A percentile compares a stretch with the other conserved stretches of the same genome.
phyloP scores from a whole-genome alignment of 2,888 invertebrate species.

The Magallana nippona region DNA sequence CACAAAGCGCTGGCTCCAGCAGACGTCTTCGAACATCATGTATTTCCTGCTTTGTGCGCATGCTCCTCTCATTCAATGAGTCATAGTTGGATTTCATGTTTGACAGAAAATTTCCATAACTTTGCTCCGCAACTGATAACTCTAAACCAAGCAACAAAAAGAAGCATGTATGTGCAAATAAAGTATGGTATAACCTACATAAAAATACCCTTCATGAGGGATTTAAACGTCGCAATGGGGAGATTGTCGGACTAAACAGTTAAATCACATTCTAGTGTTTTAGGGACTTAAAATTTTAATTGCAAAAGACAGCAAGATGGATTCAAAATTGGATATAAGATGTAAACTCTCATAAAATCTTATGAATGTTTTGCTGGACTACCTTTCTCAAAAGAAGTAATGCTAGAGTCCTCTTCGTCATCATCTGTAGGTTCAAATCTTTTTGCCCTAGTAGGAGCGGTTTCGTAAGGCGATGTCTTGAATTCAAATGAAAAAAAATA shows the following conservation, averaged over 20 bases:
- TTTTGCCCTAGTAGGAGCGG: not conserved
- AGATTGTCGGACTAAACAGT: too few species aligned
- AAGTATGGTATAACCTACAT: too few species aligned
- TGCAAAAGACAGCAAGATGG: too few species aligned
- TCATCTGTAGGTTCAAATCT: not conserved
- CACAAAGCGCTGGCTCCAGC: not conserved
- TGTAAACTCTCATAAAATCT: too few species aligned
- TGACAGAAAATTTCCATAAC: slow-evolving; percentile 9
- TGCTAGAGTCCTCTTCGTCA: not conserved
- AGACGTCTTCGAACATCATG: not conserved
- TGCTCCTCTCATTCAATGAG: slow-evolving; percentile 2
- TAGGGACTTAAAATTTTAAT: too few species aligned
- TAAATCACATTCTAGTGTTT: too few species aligned
- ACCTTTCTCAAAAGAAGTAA: slow-evolving; percentile 18
- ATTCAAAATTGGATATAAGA: too few species aligned
- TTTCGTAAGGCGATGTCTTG: not conserved
- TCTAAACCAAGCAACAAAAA: not conserved
- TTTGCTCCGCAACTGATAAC: slow-evolving; percentile 6
- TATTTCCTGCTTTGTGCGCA: slow-evolving; percentile 11
- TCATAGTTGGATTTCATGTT: slow-evolving; percentile 21
- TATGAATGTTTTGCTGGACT: not conserved
- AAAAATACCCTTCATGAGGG: too few species aligned
- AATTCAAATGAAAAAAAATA: not conserved
- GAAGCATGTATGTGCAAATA: too few species aligned
- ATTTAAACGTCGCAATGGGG: too few species aligned